Percentiles rank a stretch among this genome's conserved stretches.
Conservation (phyloP, 2,113 vertebrate genomes). For the Propithecus coquereli region DNA sequence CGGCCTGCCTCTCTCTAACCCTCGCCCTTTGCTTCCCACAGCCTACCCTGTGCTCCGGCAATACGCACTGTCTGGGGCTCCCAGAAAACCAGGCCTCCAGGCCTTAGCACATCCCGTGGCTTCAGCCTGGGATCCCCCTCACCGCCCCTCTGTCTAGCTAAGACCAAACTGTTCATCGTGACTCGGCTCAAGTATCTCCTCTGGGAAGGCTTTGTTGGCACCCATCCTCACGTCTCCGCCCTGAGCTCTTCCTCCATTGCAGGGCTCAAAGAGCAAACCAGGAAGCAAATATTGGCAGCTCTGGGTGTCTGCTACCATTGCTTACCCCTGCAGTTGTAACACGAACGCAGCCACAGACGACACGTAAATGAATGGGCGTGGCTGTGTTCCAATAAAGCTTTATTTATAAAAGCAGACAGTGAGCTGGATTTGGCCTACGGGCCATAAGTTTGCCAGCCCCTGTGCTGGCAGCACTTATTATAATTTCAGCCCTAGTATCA, state of each 20-base stretch:
- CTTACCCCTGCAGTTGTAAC: neutral
- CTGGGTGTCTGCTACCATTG: neutral
- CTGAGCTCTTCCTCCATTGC: neutral
- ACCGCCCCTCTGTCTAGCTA: neutral
- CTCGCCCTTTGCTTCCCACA: neutral
- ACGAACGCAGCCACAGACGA: neutral
- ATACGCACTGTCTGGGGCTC: rapidly evolving
- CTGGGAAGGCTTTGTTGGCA: neutral
- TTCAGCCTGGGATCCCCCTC: neutral
- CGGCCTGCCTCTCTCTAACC: neutral
- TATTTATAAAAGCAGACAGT: neutral
- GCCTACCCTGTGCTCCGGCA: rapidly evolving
- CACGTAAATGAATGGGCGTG: neutral
- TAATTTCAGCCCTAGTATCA: neutral
- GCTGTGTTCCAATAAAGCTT: neutral
- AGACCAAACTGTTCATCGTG: neutral
- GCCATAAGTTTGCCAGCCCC: neutral
- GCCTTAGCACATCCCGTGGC: neutral
- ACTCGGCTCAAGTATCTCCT: neutral
- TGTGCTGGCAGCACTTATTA: neutral
- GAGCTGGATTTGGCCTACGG: neutral
- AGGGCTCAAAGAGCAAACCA: neutral
- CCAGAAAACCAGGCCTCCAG: rapidly evolving
- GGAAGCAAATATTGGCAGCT: rapidly evolving
- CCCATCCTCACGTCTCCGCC: neutral